Evolutionary conservation across 2,113 vertebrate species (phyloP).

Genomic region (Panurus biarmicus): DNA sequence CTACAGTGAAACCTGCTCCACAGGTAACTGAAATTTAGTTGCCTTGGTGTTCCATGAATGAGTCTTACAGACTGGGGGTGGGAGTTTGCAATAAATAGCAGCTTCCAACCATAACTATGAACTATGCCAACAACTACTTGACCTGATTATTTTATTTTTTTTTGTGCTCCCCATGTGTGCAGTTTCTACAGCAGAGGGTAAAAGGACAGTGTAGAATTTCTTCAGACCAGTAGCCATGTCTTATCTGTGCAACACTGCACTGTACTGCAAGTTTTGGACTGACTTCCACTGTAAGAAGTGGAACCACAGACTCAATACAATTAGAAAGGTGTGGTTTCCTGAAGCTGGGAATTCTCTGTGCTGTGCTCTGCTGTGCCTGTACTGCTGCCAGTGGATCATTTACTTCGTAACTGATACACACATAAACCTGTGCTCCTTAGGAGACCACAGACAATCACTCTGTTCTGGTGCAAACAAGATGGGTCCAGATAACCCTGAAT

Average conservation of each 20-base stretch:
- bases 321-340: neutral
- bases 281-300: neutral
- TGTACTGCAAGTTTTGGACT: neutral
- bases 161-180: fast-evolving
- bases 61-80: neutral
- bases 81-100: neutral
- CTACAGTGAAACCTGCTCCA: neutral
- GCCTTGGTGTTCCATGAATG: neutral
- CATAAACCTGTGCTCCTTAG: neutral
- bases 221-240: neutral
- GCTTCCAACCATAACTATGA: neutral
- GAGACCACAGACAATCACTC: neutral
- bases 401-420: neutral
- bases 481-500: neutral
- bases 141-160: neutral
- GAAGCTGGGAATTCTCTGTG: neutral
- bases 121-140: neutral
- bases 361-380: neutral
- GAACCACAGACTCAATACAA: neutral
- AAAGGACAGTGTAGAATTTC: neutral
- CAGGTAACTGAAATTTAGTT: neutral
- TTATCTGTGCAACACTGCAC: fast-evolving
- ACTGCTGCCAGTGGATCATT: neutral
- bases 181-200: neutral
- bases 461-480: neutral